Base-by-base conservation (phyloP, 2,888 invertebrate species). In the Endomychus coccineus region DNA sequence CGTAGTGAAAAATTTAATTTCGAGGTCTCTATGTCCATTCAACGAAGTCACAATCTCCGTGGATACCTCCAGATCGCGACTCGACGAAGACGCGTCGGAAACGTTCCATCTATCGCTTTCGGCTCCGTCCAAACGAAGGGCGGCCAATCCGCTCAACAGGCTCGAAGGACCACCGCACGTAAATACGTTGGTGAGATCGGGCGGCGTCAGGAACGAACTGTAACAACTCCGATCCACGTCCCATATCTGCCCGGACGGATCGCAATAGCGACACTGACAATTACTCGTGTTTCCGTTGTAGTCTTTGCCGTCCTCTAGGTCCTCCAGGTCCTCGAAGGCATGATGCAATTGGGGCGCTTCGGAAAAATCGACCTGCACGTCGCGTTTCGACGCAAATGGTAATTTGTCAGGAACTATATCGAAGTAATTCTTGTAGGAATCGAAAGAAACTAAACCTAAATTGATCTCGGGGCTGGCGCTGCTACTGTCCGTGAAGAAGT, bases 191-290 rank as follows among this genome's bases (percentile, higher is more conserved):
- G 31, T 29, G 10, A 29, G 40, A 12, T 40, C 37, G 3, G 71
- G 67, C 2, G 70, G 62, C 14, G 71, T 69, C 25, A 71, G 49
- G 51, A 76, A 71, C 2, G 72, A 70, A 7, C 73, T 71, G 48
- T 70, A 72, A 47, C 69, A 68, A 43, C 64, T 73, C 19, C 75
- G 73, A 58, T 80, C 78, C 10, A 77, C 73, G 60, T 82, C 82
- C 83, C 83, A 83, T 46, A 83, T 79, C 60, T 80, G 75, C 33
- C 80, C 79, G 13, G 78, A 73, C 1, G 83, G 82, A 58, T 83
- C 83, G 64, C 83, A 83, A 52, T 81, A 82, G 29, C 80, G 75
- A 62, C 83, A 83, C 67, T 82, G 82, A 64, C 83, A 82, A 68
- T 62, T 60, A 52, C 64, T 52, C 54, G 63, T 45, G 42, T 60